Evolutionary conservation across 1,140 invertebrate species (phyloP).

Genomic region (Camponotus pennsylvanicus): DNA sequence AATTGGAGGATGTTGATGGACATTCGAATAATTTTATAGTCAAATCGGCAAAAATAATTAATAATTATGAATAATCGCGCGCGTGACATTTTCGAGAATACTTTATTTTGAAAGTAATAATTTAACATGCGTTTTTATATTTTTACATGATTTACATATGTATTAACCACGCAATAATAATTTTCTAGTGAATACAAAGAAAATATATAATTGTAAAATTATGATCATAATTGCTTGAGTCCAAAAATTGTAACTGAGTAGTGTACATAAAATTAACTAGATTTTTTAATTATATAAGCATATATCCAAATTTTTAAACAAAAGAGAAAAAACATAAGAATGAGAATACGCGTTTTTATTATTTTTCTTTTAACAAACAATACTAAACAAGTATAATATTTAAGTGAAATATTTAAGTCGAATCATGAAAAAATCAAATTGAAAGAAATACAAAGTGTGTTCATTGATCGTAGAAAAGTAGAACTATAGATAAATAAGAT

Average conservation of each 20-base stretch:
- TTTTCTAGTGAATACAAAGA: neutral
- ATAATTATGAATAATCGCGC: slow-evolving; percentile 46
- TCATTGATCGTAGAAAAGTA: neutral
- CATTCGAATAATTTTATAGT: slow-evolving; percentile 88
- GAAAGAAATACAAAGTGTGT: neutral
- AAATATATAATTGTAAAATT: neutral
- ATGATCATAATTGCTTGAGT: neutral
- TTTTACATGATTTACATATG: slow-evolving; percentile 7
- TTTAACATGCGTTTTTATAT: neutral
- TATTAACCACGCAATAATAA: slow-evolving; percentile 49
- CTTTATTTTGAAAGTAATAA: neutral
- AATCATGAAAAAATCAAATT: neutral
- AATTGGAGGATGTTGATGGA: slow-evolving; percentile 94
- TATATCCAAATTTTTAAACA: neutral
- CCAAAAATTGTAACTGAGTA: neutral
- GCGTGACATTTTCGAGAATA: neutral
- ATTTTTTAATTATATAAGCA: neutral
- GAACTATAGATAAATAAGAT: neutral
- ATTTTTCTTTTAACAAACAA: neutral
- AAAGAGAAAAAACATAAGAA: neutral
- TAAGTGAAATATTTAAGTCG: neutral
- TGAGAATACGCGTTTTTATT: neutral
- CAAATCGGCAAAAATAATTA: slow-evolving; percentile 31
- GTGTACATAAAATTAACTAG: neutral
- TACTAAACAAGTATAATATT: neutral